A percentile compares a stretch with the other conserved stretches of the same genome.
Conservation (phyloP, 2,888 invertebrate genomes). For the Synergus umbraculus region DNA sequence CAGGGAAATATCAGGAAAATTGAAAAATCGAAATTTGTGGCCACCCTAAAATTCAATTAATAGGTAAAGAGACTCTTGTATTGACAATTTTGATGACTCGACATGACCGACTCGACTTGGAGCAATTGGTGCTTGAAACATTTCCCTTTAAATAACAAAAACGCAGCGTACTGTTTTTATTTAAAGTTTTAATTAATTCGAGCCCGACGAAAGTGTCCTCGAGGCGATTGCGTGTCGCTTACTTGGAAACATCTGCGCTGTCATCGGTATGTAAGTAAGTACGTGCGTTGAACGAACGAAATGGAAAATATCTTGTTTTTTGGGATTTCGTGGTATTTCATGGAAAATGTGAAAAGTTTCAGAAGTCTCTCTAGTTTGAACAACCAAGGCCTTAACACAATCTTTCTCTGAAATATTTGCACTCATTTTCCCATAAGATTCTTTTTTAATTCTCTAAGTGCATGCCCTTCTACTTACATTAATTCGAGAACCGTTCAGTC, state of each 20-base stretch:
- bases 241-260: conserved; percentile 71
- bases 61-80: not conserved
- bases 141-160: conserved; percentile 11
- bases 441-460: not conserved
- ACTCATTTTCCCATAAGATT: not conserved
- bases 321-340: not conserved
- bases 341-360: not conserved
- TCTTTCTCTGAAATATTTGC: not conserved
- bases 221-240: conserved; percentile 71
- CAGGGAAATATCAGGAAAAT: too few relatives aligned
- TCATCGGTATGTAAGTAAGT: conserved; percentile 57
- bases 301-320: conserved; percentile 35
- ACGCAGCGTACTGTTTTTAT: conserved; percentile 64
- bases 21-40: too few relatives aligned
- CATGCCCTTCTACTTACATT: not conserved
- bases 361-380: not conserved
- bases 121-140: not conserved
- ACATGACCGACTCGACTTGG: not conserved
- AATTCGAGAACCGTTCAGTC: not conserved
- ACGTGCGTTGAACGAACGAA: conserved; percentile 71
- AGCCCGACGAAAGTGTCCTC: conserved; percentile 72
- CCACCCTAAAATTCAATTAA: too few relatives aligned
- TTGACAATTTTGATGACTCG: not conserved
- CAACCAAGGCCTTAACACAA: not conserved
- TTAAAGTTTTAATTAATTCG: conserved; percentile 75